Base-by-base conservation (phyloP, 2,113 vertebrate genomes). In the Amia ocellicauda region DNA sequence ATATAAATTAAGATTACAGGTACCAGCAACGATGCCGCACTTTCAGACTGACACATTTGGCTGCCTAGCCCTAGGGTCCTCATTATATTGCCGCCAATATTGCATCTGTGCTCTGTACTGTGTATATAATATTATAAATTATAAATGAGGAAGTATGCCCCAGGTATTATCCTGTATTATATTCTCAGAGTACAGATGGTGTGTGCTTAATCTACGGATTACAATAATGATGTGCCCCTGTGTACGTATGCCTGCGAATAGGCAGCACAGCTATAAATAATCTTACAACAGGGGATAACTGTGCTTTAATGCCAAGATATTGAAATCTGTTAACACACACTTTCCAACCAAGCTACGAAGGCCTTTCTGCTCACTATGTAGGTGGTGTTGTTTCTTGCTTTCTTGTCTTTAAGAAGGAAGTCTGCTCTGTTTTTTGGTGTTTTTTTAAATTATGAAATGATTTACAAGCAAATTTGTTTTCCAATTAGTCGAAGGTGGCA, bases 111-210 rank as follows among this genome's bases (percentile, higher is more conserved):
- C 13, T 19, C 20, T 42, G 14, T 41, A 19, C 23, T 57, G 63
- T 64, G 52, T 56, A 55, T 53, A 28, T 64, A 45, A 36, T 7
- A 36, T 55, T 29, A 42, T 64, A 45, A 49, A 60, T 57, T 62
- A 56, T 50, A 60, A 40, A 58, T 51, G 66, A 63, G 68, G 24
- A 49, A 4, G 14, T 41, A 19, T 40, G 62, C 17, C 17, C 59
- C 69, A 69, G 77, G 78, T 76, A 60, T 72, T 67, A 72, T 28
- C 69, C 75, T 63, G 74, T 67, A 16, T 67, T 74, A 53, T 62
- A 40, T 61, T 23, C 71, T 65, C 69, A 62, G 71, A 22, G 47
- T 63, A 70, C 78, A 84, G 82, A 77, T 80, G 84, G 82, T n/a
- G 69, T 4, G 16, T 0, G 3, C 58, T 80, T 78, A 78, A 76